Percentiles rank a stretch among this genome's conserved stretches.
These are phyloP conservation scores for Saimiri boliviensis DNA, from an alignment of 2,113 vertebrate species.

Conservation along the genomic window DNA sequence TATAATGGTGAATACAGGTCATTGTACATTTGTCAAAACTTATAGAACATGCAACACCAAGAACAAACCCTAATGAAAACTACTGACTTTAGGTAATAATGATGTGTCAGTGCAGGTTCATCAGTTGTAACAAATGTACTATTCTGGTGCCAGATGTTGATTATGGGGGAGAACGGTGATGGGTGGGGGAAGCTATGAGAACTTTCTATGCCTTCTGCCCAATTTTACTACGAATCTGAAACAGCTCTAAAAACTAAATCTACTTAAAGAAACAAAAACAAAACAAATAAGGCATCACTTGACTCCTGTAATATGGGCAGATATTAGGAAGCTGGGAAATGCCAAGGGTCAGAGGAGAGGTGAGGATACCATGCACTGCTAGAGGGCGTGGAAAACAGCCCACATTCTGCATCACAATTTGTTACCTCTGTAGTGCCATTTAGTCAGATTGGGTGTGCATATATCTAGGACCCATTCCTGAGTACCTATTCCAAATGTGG, in stretches of 20 bases:
- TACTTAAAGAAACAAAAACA: not conserved
- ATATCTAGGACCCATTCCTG: not conserved
- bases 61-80: not conserved
- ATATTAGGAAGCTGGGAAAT: not conserved
- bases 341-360: not conserved
- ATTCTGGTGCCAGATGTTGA: not conserved
- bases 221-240: not conserved
- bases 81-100: not conserved
- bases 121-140: not conserved
- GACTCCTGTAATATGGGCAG: not conserved
- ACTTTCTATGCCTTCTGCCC: not conserved
- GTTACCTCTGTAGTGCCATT: not conserved
- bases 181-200: not conserved
- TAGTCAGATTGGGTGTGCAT: not conserved
- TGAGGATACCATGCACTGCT: not conserved
- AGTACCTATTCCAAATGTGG: not conserved
- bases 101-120: not conserved
- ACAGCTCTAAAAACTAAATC: not conserved
- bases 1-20: not conserved
- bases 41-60: not conserved
- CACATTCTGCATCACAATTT: not conserved
- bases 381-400: too few species aligned
- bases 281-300: not conserved
- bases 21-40: not conserved
- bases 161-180: not conserved